Evolutionary conservation across 1,140 invertebrate species (phyloP).

Genomic region (Pseudoatta argentina): DNA sequence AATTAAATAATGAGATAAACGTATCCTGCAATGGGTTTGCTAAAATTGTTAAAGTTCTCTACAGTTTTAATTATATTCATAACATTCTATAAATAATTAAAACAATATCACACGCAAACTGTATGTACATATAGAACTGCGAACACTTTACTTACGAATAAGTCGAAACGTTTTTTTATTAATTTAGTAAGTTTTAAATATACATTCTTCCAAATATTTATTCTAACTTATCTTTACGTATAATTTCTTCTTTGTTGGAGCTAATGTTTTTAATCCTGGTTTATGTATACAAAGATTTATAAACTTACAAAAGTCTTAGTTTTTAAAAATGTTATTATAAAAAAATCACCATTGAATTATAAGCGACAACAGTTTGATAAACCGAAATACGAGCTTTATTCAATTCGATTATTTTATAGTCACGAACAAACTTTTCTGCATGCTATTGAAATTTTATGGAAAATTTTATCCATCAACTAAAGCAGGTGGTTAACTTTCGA

Average conservation of each 20-base stretch:
- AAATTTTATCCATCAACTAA: conserved; percentile 54
- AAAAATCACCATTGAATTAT: neutral
- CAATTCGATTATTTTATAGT: conserved; percentile 37
- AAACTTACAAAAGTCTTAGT: neutral
- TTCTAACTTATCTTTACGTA: neutral
- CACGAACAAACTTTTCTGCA: conserved; percentile 23
- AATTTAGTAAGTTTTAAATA: neutral
- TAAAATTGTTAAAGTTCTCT: conserved; percentile 43
- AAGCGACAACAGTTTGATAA: neutral
- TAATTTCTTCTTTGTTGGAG: neutral
- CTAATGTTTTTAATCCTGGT: neutral
- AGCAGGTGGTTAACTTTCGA: conserved; percentile 54
- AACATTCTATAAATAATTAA: conserved; percentile 28
- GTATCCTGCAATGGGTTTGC: conserved; percentile 16
- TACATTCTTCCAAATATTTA: neutral
- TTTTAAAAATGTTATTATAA: neutral
- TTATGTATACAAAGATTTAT: neutral
- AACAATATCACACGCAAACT: neutral
- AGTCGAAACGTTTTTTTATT: neutral
- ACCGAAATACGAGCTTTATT: conserved; percentile 1
- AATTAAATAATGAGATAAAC: conserved; percentile 55
- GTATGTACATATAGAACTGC: neutral
- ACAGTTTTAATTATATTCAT: conserved; percentile 33
- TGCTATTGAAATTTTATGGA: conserved; percentile 47
- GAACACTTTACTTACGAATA: neutral